Evolutionary conservation across 2,113 vertebrate genomes (phyloP), one percentile per base, ranked within the genome.

Genomic region (Cavia porcellus): DNA sequence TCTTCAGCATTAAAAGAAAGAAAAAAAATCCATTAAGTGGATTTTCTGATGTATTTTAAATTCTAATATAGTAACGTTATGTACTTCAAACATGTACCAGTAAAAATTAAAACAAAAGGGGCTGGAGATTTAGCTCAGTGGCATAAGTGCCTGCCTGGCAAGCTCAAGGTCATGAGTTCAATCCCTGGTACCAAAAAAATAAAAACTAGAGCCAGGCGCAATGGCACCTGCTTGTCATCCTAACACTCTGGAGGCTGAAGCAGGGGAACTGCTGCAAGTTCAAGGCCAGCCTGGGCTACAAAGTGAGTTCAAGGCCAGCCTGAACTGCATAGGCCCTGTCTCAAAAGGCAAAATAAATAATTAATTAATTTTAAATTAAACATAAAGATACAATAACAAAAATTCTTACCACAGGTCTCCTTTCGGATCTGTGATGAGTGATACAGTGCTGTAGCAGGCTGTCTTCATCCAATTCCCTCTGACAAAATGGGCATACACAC

Each of bases 401-500:
- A 96, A 64, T 92, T n/a, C 96, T 90, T 97, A 97, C 97, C 97
- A 96, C 95, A 0, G 32, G 90, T 96, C 89, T 98, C n/a, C 96
- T 97, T 97, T 99, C 98, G 19, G 57, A 92, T 98, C 96, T 97
- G 85, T 98, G 97, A 84, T 97, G 92, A 84, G 74, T 91, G 14
- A 99, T 75, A 91, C 96, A 98, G 25, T 96, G 97, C 59, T 97
- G 95, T 82, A 96, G 95, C 79, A 98, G 83, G 55, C 98, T 93
- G 72, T 97, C 95, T 97, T 98, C 96, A 93, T 98, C 42, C n/a
- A 95, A 10, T 90, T 98, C 92, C 12, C 62, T 59, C 84, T 97
- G 94, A 90, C 98, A 98, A 66, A 98, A 98, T 66, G 97, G 97
- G 75, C 98, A 98, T 10, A 92, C 94, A 83, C 96, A 98, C 62